phyloP scores from a whole-genome alignment of 2,888 invertebrate species.

The Eristalinus sepulchralis region DNA sequence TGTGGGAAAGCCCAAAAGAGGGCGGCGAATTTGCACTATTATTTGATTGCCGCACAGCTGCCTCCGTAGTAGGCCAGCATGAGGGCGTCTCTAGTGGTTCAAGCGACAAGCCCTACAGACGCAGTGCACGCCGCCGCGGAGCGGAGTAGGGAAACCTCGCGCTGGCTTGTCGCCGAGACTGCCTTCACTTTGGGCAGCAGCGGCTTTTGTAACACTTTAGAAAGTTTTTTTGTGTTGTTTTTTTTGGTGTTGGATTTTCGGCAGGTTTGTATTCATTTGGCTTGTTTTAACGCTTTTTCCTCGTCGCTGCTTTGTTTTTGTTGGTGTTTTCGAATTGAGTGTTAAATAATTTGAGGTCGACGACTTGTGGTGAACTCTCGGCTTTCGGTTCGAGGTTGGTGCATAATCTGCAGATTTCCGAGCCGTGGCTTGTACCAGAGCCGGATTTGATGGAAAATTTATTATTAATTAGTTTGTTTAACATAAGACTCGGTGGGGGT shows the following conservation, averaged over 20 bases:
- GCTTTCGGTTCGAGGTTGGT: conserved; percentile 67
- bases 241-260: conserved; percentile 3
- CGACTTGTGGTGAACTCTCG: conserved; percentile 65
- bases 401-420: conserved; percentile 68
- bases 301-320: conserved; percentile 8
- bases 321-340: conserved; percentile 47
- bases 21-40: conserved; percentile 4
- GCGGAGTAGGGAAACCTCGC: conserved; percentile 36
- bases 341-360: conserved; percentile 69
- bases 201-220: conserved; percentile 66
- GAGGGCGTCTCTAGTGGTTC: background rate
- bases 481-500: background rate
- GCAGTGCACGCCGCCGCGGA: background rate
- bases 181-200: conserved; percentile 46
- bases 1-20: conserved; percentile 17
- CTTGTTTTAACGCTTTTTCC: conserved; percentile 43
- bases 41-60: background rate
- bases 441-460: conserved; percentile 49
- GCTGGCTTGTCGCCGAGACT: background rate
- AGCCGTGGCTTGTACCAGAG: conserved; percentile 25
- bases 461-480: conserved; percentile 12
- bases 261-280: conserved; percentile 27
- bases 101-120: conserved; percentile 30
- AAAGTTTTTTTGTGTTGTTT: conserved; percentile 40
- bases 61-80: conserved; percentile 48